Conservation (phyloP, 30 jellyfish, hydroid and myxozoan species). For the Nemopilema nomurai region DNA sequence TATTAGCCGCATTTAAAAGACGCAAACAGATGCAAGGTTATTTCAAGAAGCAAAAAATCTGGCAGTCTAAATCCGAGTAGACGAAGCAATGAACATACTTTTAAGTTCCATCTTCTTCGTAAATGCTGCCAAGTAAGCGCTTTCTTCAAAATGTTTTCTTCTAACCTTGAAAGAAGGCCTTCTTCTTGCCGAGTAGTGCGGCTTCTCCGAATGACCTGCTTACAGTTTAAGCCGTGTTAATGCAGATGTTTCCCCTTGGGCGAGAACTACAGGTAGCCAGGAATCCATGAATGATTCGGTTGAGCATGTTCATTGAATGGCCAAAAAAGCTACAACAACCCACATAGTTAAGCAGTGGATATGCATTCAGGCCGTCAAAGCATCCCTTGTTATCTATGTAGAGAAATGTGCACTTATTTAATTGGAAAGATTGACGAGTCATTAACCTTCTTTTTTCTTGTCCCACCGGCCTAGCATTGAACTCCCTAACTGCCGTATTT, state of each 20-base stretch:
- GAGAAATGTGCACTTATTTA: neutral
- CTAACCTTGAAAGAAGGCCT: neutral
- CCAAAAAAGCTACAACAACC: neutral
- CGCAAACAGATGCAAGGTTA: no score
- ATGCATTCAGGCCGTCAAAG: neutral
- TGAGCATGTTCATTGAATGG: constrained; percentile 61
- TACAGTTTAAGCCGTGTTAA: constrained; percentile 36
- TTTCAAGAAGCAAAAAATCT: no score
- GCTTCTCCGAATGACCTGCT: constrained; percentile 31
- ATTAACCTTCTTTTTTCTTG: no score
- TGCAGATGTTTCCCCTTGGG: constrained; percentile 63
- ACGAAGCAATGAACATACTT: constrained; percentile 6
- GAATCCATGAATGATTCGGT: constrained; percentile 65
- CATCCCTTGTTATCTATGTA: neutral
- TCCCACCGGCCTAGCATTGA: no score
- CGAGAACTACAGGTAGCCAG: constrained; percentile 44
- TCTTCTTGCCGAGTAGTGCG: constrained; percentile 2
- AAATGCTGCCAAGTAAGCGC: neutral
- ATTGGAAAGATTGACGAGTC: no score
- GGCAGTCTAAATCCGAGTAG: no score
- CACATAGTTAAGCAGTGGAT: neutral
- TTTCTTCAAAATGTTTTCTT: neutral
- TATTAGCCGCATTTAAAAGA: no score
- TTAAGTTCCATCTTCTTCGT: neutral
- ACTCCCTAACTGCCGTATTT: no score